Evolutionary conservation across 30 jellyfish, hydroid and myxozoan species (phyloP), one percentile per base, ranked within the genome.

Genomic region (Aurelia sp.): DNA sequence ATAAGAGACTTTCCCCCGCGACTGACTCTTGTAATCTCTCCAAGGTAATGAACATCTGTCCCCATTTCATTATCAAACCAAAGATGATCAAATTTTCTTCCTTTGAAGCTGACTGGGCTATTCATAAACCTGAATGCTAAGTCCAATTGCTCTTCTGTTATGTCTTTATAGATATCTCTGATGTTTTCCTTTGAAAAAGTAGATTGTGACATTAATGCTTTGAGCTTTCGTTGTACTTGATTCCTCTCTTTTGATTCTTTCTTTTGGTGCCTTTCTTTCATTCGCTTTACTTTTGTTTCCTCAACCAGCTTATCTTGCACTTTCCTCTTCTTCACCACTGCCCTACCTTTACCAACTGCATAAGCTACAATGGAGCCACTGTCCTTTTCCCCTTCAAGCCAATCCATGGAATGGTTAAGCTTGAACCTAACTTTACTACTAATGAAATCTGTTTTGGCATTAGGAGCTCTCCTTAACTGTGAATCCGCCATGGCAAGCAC

Each of bases 401-500:
- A n/a, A n/a, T n/a, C n/a, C n/a, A n/a, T n/a, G 4, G 82, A 71
- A 7, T 71, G 1, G 38, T 71, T 71, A 4, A 71, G 63, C 82
- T 1, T 71, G 18, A 71, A 71, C 16, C 66, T 71, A 71, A 41
- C 82, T 48, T 71, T 71, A 6, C 33, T 17, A 48, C 82, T 71
- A 68, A 71, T 48, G 66, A 33, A 71, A 15, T 71, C 82, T 2
- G 66, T 71, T 48, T 71, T 71, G 2, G 82, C 82, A 71, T 71
- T 71, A 71, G 82, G 82, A 33, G 82, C 82, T 35, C 82, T 71
- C 66, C 82, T 71, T 48, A 71, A 33, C 16, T 71, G 82, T 13
- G 66, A 71, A 71, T 71, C 82, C 11, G 82, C 66, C 82, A 35
- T 71, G 4, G 82, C 82, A 2, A 71, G 75, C 21, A 71, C 66